Base-by-base conservation (phyloP, 1,140 invertebrate species). In the Augochlora pura region DNA sequence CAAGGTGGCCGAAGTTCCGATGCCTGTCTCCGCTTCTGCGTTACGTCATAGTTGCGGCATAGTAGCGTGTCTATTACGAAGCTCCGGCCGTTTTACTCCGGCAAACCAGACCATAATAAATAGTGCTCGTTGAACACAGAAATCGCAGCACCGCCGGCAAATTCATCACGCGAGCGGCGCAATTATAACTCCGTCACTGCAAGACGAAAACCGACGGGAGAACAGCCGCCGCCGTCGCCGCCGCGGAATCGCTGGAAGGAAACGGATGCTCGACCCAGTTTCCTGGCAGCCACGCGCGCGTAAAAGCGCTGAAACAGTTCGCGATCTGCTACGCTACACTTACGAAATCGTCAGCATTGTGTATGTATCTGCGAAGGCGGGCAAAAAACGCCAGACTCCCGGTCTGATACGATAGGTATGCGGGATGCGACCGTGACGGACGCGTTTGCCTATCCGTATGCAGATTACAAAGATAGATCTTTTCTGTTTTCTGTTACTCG, bases 231-330 rank as follows among this genome's bases (percentile, higher is more conserved):
- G 52, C 25, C 21, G 62, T n/a, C n/a, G n/a, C n/a, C 52, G 16
- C 54, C 25, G 32, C 67, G 27, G 60, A 66, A 63, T 77, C 42
- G 73, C 63, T 52, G n/a, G 57, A 63, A 80, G 77, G 81, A 86
- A 86, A 63, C 85, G 85, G 85, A 86, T 86, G 73, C 84, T 86
- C 84, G 84, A 77, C 84, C 85, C 77, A 86, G 83, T 86, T 86
- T 77, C 81, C 80, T n/a, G n/a, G 42, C 81, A 27, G 74, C 62
- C 62, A 69, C 83, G 59, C 70, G 82, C 83, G 72, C 83, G 77
- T 77, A 85, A 81, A 81, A 70, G 64, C 66, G 64, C 42, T 81
- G 79, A 75, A 85, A 85, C 84, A 72, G 83, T 82, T 85, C 39
- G 67, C 82, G 82, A 81, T 85, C 78, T n/a, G 78, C 83, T 64